Percentiles rank a stretch among this genome's conserved stretches.
These are phyloP conservation scores for Mus spretus DNA, from an alignment of 2,797 vertebrate species.

Conservation along the genomic window DNA sequence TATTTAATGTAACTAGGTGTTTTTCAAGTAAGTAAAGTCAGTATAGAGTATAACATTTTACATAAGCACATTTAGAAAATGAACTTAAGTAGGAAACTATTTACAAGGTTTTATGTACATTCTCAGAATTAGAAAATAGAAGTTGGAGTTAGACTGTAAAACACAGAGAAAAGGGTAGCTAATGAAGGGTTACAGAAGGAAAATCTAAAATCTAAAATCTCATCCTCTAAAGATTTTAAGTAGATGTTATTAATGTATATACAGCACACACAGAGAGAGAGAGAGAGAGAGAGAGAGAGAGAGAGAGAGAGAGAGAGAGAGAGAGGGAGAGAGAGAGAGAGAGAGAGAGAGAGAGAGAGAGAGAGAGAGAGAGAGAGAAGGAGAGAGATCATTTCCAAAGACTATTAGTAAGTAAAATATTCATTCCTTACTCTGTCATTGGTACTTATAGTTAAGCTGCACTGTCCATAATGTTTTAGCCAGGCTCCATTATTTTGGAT, in stretches of 20 bases:
- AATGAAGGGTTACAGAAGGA: neutral
- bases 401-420: neutral
- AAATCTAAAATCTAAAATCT: conserved; percentile 11
- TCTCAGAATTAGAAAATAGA: conserved; percentile 7
- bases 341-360: neutral
- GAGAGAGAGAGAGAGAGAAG: neutral
- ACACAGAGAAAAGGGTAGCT: neutral
- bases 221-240: neutral
- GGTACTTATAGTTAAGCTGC: neutral
- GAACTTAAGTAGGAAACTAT: conserved; percentile 1
- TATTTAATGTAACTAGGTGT: neutral
- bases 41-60: neutral
- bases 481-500: neutral
- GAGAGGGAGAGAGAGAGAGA: too few relatives aligned
- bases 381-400: neutral
- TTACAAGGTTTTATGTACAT: neutral
- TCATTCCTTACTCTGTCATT: neutral
- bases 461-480: neutral
- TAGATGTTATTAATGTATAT: neutral
- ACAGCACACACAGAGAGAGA: neutral
- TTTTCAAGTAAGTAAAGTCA: conserved; percentile 15
- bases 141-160: neutral
- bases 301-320: neutral
- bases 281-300: too few relatives aligned
- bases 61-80: conserved; percentile 9